These are phyloP conservation scores for Arenaria interpres DNA, from an alignment of 2,113 vertebrate genomes.

Conservation along the genomic window DNA sequence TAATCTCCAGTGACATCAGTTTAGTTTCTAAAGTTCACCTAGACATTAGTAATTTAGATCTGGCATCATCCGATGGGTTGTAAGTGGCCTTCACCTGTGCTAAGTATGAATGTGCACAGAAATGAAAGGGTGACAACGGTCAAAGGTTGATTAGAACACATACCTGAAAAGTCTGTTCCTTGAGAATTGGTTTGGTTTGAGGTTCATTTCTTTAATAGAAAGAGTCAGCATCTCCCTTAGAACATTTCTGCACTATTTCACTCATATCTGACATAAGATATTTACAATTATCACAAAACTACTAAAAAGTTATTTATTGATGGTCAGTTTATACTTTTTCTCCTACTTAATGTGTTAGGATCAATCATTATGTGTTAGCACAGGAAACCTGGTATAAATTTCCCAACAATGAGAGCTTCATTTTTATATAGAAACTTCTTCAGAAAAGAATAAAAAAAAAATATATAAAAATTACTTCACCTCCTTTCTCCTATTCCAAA, in stretches of 20 bases:
- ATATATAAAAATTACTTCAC: neutral
- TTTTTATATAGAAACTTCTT: neutral
- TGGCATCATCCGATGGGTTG: neutral
- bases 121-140: neutral
- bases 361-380: neutral
- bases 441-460: neutral
- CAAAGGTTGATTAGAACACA: neutral
- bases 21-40: neutral
- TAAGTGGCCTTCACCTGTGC: neutral
- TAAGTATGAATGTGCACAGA: neutral
- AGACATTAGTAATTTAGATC: neutral
- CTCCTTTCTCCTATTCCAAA: neutral
- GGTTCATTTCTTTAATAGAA: neutral
- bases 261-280: neutral
- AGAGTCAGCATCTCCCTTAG: neutral
- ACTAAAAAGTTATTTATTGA: neutral
- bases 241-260: neutral
- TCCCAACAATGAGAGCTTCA: neutral
- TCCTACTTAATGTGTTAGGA: neutral
- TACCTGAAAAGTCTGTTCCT: neutral
- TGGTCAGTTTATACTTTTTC: neutral
- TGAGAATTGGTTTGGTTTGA: neutral
- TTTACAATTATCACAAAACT: neutral
- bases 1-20: neutral
- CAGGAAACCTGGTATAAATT: neutral